Conservation (phyloP, 1,140 invertebrate genomes). For the Penaeus chinensis region DNA sequence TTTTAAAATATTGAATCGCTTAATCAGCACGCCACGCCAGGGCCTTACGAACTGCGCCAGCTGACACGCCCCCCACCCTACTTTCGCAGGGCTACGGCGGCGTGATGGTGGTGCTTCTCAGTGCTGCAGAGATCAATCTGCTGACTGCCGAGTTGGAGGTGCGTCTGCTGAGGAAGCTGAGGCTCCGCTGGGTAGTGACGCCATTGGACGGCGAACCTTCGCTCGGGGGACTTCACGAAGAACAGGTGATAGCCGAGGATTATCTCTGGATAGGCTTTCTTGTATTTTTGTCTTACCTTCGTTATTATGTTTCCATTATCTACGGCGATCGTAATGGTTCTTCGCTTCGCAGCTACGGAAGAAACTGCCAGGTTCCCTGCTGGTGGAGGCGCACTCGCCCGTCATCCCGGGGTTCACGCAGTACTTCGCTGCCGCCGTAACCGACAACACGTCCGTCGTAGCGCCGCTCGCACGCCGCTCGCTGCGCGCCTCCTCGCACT, state of each 20-base stretch:
- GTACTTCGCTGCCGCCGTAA: slow-evolving; percentile 34
- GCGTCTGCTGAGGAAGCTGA: slow-evolving; percentile 23
- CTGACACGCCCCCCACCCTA: too few species aligned
- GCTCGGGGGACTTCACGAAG: slow-evolving; percentile 13
- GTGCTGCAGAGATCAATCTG: slow-evolving; percentile 23
- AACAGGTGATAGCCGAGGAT: background rate
- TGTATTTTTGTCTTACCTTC: background rate
- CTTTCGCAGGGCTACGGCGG: slow-evolving; percentile 40
- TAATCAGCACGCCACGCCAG: too few species aligned
- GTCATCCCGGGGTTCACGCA: slow-evolving; percentile 50
- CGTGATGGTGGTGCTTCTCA: slow-evolving; percentile 41
- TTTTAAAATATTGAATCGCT: too few species aligned
- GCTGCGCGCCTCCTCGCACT: slow-evolving; percentile 28
- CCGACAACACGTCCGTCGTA: slow-evolving; percentile 44
- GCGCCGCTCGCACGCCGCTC: slow-evolving; percentile 40
- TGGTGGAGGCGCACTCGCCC: slow-evolving; percentile 53
- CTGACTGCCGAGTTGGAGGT: slow-evolving; percentile 36
- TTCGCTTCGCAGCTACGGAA: slow-evolving; percentile 29
- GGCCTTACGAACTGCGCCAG: too few species aligned
- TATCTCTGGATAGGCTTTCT: too few species aligned
- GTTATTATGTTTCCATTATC: background rate
- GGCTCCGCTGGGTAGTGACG: slow-evolving; percentile 39
- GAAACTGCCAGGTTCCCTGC: slow-evolving; percentile 41
- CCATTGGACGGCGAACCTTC: slow-evolving; percentile 29
- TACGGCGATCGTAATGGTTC: too few species aligned